Evolutionary conservation across 1,140 invertebrate genomes (phyloP), one percentile per base, ranked within the genome.

Genomic region (Archivesica marissinica): DNA sequence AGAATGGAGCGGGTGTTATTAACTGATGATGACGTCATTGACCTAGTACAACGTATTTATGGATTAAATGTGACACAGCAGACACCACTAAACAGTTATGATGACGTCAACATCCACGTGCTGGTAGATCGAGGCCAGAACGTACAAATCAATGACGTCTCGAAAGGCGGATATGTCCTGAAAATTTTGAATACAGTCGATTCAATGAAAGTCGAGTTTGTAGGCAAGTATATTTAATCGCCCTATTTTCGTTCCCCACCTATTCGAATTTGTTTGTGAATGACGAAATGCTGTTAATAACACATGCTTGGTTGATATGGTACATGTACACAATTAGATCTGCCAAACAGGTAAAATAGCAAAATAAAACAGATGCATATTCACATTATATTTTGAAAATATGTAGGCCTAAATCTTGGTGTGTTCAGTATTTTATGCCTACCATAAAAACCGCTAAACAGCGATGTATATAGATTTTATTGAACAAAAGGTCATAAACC

Each of bases 121-220:
- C 15, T 30, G 17, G 81, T 84, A 20, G 54, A 35, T 23, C 6
- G 20, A 6, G 47, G 35, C 33, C 9, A 23, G 0, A 84, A 76
- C 68, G 17, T 2, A 13, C 17, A 83, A 47, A 30, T 83, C 2
- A 39, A 33, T 47, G 39, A 23, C 1, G 70, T 84, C 7, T 75
- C 81, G 2, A n/a, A 44, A 30, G 44, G 61, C 28, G 81, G 81
- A 23, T 84, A 84, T 38, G 81, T 84, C 30, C 72, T 84, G 2
- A 84, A 84, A 61, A 33, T 84, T n/a, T 54, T 84, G 15, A 84
- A 84, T 30, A 47, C 81, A 47, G 39, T 84, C 20, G 81, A 84
- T 25, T 75, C 81, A 0, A 20, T 28, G 17, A 84, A 76, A 61
- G 52, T 38, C n/a, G 25, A 75, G 17, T 84, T 84, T 61, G 25